Base-by-base conservation (phyloP, 2,888 invertebrate genomes). In the Cylloceria caligata region DNA sequence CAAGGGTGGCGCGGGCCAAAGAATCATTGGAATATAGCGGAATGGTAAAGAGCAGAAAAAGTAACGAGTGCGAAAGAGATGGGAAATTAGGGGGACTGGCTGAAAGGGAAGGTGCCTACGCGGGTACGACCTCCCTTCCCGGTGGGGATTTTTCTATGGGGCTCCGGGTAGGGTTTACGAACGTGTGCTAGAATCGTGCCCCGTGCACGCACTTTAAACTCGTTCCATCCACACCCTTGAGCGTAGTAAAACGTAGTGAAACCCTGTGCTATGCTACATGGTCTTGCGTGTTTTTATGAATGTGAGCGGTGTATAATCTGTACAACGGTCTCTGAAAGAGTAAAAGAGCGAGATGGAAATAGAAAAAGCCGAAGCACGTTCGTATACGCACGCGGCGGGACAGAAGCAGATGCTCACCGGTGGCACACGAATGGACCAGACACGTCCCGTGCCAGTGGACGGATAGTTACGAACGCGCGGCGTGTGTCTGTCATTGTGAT, bases 401-500 rank as follows among this genome's bases (percentile, higher is more conserved):
- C 69, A 81, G 83, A 82, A 84, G 86, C 86, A 84, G 85, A 83
- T 83, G 81, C 80, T 83, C 80, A 82, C 83, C 75, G 69, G 74
- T 57, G 78, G 79, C 84, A 79, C 80, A 81, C 80, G 83, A 78
- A 73, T 80, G 71, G 60, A 83, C 79, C 52, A 67, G 82, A 49
- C 49, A 67, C 64, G 60, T 19, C 68, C 42, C 85, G 55, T 67
- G 16, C 81, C 84, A 86, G 83, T 82, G 77, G 88, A 90, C 87
- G 87, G 88, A 74, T 80, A 86, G 88, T 88, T 86, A 86, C 85
- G n/a, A n/a, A n/a, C n/a, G n/a, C n/a, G n/a, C n/a, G 88, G 89
- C 90, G 91, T 90, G 90, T 89, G 91, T 88, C 89, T 84, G 88
- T 90, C 90, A 92, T 92, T 92, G 92, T 92, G 88, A 92, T 92